Evolutionary conservation across 2,113 vertebrate species (phyloP).

Genomic region (Brachypteracias leptosomus): DNA sequence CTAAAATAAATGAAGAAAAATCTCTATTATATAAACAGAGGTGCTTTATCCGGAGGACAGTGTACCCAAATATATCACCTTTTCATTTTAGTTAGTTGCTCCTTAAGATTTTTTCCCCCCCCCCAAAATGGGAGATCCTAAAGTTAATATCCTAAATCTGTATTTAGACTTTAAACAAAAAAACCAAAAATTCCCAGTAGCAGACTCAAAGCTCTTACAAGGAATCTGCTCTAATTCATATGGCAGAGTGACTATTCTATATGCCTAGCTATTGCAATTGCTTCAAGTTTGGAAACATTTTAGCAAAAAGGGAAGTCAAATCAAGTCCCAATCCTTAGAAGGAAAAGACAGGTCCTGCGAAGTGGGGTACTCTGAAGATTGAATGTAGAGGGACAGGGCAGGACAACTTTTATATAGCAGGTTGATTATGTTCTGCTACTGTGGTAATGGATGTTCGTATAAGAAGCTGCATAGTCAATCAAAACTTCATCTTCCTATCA

Average conservation of each 20-base stretch:
- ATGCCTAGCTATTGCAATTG: neutral
- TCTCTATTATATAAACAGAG: neutral
- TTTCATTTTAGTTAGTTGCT: neutral
- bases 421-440: neutral
- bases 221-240: neutral
- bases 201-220: neutral
- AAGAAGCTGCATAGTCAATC: neutral
- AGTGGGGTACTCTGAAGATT: neutral
- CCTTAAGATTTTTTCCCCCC: too few species aligned
- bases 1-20: neutral
- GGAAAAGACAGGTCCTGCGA: neutral
- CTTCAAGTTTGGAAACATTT: neutral
- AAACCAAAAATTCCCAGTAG: neutral
- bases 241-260: fast-evolving
- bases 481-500: neutral
- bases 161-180: neutral
- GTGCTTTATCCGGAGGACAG: neutral
- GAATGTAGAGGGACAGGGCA: neutral
- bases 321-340: neutral
- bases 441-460: neutral
- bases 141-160: neutral
- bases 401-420: neutral
- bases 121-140: neutral
- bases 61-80: neutral
- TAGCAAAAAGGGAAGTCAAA: neutral